These are phyloP conservation scores for Hoplodrina ambigua DNA, from an alignment of 2,888 invertebrate species.

Conservation along the genomic window DNA sequence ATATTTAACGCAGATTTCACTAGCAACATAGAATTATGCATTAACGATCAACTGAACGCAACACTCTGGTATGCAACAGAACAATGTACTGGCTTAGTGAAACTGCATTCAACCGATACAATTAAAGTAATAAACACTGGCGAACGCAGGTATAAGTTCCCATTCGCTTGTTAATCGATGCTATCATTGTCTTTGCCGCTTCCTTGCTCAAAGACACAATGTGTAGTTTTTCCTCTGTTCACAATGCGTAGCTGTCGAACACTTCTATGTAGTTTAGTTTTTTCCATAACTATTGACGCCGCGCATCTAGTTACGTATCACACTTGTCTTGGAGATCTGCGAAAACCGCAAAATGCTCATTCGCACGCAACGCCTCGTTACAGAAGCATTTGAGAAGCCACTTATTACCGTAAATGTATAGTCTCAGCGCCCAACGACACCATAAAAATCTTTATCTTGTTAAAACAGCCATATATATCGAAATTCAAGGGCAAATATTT, in stretches of 20 bases:
- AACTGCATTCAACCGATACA: slow-evolving; percentile 86
- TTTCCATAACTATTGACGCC: slow-evolving; percentile 66
- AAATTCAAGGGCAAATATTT: slow-evolving; percentile 72
- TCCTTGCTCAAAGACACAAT: slow-evolving; percentile 84
- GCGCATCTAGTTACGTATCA: slow-evolving; percentile 68
- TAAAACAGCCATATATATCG: slow-evolving; percentile 63
- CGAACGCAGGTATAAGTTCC: slow-evolving; percentile 82
- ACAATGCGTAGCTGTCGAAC: slow-evolving; percentile 82
- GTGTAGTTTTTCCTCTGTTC: slow-evolving; percentile 81
- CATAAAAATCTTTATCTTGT: slow-evolving; percentile 69
- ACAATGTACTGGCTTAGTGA: slow-evolving; percentile 83
- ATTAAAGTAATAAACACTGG: slow-evolving; percentile 86
- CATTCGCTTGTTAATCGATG: slow-evolving; percentile 84
- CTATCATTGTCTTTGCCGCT: slow-evolving; percentile 86
- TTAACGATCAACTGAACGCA: slow-evolving; percentile 80
- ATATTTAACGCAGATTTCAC: slow-evolving; percentile 82
- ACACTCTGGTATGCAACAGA: slow-evolving; percentile 79
- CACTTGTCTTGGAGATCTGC: slow-evolving; percentile 75
- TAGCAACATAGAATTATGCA: slow-evolving; percentile 84
- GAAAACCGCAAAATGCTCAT: slow-evolving; percentile 82
- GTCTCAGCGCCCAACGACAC: slow-evolving; percentile 57
- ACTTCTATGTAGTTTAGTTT: slow-evolving; percentile 73
- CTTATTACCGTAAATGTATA: slow-evolving; percentile 70
- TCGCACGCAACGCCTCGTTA: slow-evolving; percentile 79
- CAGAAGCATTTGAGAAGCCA: slow-evolving; percentile 70